These are phyloP conservation scores for Thereva nobilitata DNA, from an alignment of 2,888 invertebrate genomes.

Conservation along the genomic window DNA sequence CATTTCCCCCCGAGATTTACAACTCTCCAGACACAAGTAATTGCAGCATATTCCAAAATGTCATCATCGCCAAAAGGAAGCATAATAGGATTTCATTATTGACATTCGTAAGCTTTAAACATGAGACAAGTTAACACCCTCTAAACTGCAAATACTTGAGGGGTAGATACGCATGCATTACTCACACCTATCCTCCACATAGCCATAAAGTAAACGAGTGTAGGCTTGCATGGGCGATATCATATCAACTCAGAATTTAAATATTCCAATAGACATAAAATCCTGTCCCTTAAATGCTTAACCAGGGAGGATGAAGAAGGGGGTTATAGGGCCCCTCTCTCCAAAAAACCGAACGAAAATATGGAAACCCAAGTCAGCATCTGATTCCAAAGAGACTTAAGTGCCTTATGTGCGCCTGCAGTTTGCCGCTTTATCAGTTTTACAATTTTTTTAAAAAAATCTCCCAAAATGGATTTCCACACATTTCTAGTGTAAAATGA, in stretches of 20 bases:
- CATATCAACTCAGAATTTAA: conserved; percentile 20
- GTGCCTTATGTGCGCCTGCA: background rate
- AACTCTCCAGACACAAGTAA: too few species aligned
- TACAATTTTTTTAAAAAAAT: conserved; percentile 17
- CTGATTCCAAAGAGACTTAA: conserved; percentile 9
- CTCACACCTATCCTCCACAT: background rate
- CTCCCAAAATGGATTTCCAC: background rate
- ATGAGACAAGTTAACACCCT: too few species aligned
- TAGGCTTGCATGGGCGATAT: background rate
- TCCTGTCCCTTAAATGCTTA: background rate
- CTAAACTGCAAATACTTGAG: too few species aligned
- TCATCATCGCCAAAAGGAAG: too few species aligned
- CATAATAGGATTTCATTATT: too few species aligned
- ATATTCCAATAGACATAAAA: conserved; percentile 16
- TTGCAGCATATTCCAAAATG: too few species aligned
- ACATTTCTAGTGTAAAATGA: conserved; percentile 1
- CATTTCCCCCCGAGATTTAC: too few species aligned
- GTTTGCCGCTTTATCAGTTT: conserved; percentile 22
- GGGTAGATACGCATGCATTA: too few species aligned
- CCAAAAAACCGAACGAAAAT: conserved; percentile 20
- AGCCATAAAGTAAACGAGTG: background rate
- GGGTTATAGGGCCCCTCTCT: background rate
- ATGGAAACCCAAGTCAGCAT: conserved; percentile 10
- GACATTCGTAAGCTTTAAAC: too few species aligned
- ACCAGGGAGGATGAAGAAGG: background rate